Evolutionary conservation across 1,140 invertebrate genomes (phyloP).

Genomic region (Dolichoris vasculosae): DNA sequence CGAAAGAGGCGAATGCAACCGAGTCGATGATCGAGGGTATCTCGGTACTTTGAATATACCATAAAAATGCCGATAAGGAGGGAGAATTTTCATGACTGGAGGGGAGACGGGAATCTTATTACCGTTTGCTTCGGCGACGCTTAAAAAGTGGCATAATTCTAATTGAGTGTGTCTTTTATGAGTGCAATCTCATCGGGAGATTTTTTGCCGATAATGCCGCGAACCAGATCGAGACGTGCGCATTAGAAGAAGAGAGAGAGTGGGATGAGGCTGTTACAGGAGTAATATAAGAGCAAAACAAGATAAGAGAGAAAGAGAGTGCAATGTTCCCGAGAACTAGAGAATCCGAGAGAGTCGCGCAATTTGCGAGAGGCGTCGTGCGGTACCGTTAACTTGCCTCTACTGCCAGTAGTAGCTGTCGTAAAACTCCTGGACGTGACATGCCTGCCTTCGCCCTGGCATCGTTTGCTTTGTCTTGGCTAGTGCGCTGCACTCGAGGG

Average conservation of each 20-base stretch:
- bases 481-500: neutral
- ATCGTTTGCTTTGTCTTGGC: neutral
- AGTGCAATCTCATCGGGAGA: neutral
- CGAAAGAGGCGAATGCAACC: neutral
- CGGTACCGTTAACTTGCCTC: conserved; percentile 14
- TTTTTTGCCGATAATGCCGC: neutral
- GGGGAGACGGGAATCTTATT: neutral
- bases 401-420: conserved; percentile 11
- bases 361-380: conserved; percentile 4
- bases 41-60: neutral
- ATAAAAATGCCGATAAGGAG: neutral
- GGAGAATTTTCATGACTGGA: neutral
- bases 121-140: conserved; percentile 5
- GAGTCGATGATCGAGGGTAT: neutral
- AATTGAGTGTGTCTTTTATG: conserved; percentile 6
- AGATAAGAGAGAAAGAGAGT: neutral
- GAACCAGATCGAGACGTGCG: neutral
- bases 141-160: conserved; percentile 12
- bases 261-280: too few relatives aligned
- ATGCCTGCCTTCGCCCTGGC: neutral
- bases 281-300: neutral
- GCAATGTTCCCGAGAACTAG: conserved; percentile 9
- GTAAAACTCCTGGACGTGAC: conserved; percentile 1
- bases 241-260: neutral
- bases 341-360: conserved; percentile 1